Evolutionary conservation across 2,888 invertebrate species (phyloP).

Genomic region (Acholoe squamosa): DNA sequence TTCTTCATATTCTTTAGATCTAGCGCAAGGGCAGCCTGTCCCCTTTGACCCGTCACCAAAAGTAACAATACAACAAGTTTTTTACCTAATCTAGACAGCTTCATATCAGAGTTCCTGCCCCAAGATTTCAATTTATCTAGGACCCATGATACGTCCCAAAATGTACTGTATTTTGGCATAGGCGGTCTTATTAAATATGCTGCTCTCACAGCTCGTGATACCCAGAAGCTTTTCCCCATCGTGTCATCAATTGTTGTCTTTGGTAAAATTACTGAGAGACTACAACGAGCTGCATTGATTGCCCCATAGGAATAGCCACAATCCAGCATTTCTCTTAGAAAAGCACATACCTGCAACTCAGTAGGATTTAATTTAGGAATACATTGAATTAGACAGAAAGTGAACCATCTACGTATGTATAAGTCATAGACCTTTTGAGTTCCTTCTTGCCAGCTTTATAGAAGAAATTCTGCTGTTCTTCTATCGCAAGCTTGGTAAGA

Average conservation of each 20-base stretch:
- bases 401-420: not conserved
- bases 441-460: not conserved
- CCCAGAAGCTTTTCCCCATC: not conserved
- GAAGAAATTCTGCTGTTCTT: not conserved
- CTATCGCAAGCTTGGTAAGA: not conserved
- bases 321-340: not conserved
- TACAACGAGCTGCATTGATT: not conserved
- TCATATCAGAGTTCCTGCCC: not conserved
- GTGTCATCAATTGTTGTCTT: not conserved
- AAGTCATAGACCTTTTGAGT: not conserved
- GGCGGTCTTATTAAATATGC: not conserved
- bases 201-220: not conserved
- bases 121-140: not conserved
- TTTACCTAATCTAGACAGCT: not conserved
- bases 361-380: not conserved
- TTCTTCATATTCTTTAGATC: too few species aligned
- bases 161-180: not conserved
- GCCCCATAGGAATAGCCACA: not conserved
- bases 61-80: not conserved
- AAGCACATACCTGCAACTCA: not conserved
- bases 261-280: not conserved
- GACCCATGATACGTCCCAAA: not conserved
- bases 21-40: too few species aligned
- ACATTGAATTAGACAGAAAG: not conserved
- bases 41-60: too few species aligned